These are phyloP conservation scores for Strigops habroptila DNA, from an alignment of 2,113 vertebrate species.

Conservation along the genomic window DNA sequence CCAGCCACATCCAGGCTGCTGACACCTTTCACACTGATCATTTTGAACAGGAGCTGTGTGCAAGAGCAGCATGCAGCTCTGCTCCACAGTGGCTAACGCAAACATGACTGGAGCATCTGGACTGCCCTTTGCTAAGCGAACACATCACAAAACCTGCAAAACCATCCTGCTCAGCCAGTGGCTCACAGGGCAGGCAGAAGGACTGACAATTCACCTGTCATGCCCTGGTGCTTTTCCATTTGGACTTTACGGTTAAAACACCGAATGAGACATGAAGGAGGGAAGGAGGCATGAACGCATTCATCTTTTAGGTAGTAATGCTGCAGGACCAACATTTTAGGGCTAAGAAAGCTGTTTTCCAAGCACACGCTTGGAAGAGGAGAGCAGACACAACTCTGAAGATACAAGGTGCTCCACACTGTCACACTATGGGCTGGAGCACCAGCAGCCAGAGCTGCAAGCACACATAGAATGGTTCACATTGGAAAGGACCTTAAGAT, in stretches of 20 bases:
- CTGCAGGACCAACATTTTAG: background rate
- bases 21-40: background rate
- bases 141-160: background rate
- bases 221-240: background rate
- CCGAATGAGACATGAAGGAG: background rate
- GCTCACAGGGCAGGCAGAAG: background rate
- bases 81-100: background rate
- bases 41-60: background rate
- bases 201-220: background rate
- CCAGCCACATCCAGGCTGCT: background rate
- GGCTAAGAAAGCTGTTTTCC: background rate
- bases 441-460: background rate
- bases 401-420: background rate
- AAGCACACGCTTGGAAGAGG: background rate
- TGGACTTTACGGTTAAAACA: background rate
- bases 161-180: background rate
- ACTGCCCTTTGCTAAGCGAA: background rate
- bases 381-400: background rate
- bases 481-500: background rate
- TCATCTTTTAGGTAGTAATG: background rate
- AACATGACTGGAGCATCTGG: background rate
- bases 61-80: background rate
- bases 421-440: background rate
- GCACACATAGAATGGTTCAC: accelerated
- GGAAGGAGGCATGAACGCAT: background rate